A percentile compares a stretch with the other conserved stretches of the same genome.
phyloP scores from a whole-genome alignment of 2,888 invertebrate genomes.

The Stramonita haemastoma region DNA sequence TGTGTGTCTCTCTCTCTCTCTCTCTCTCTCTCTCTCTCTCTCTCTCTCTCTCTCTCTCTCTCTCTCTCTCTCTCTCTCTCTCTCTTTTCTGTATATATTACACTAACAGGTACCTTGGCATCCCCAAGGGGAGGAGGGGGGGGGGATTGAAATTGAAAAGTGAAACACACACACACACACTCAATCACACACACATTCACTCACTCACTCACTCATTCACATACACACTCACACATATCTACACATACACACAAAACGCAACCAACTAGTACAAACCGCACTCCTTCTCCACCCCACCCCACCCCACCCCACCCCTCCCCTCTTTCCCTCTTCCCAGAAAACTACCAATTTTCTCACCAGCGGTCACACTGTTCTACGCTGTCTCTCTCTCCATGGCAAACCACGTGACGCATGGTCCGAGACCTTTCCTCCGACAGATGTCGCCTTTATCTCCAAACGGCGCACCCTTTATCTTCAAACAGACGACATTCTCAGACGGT shows the following conservation, averaged over 20 bases:
- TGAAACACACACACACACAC: too few species aligned
- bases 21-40: too few species aligned
- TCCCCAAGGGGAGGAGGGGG: too few species aligned
- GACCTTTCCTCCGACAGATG: neutral
- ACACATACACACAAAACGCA: neutral
- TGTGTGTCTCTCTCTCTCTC: too few species aligned
- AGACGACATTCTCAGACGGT: constrained; percentile 36
- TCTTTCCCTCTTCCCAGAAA: neutral
- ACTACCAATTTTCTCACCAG: neutral
- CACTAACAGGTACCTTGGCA: too few species aligned
- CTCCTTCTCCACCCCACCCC: neutral
- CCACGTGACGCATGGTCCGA: neutral
- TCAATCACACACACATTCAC: too few species aligned
- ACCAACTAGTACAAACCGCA: neutral
- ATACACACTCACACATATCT: too few species aligned
- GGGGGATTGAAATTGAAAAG: too few species aligned
- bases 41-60: too few species aligned
- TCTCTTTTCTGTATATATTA: too few species aligned
- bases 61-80: too few species aligned
- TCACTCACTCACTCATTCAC: too few species aligned
- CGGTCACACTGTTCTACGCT: neutral
- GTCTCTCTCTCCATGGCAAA: constrained; percentile 4
- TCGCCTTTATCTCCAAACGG: constrained; percentile 27
- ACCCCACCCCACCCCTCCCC: neutral
- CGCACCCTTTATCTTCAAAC: constrained; percentile 38